Conservation (phyloP, 2,888 invertebrate species). For the Caenorhabditis sinica region DNA sequence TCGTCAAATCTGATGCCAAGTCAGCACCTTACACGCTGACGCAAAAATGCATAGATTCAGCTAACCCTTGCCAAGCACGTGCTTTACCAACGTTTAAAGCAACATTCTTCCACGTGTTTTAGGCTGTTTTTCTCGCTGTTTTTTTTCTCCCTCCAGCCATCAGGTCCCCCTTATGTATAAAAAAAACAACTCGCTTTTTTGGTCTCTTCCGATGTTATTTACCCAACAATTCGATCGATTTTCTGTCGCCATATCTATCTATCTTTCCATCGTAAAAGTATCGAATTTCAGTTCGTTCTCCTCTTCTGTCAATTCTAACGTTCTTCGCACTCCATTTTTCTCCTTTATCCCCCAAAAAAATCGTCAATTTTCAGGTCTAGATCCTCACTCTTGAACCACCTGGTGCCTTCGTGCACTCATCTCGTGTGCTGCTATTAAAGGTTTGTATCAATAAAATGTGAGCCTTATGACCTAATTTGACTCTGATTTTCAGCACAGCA, state of each 20-base stretch:
- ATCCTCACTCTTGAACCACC: slow-evolving; percentile 66
- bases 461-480: neutral
- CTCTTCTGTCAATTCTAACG: neutral
- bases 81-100: neutral
- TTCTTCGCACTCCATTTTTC: neutral
- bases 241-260: slow-evolving; percentile 34
- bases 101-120: slow-evolving; percentile 3
- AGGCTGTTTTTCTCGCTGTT: neutral
- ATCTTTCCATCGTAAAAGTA: slow-evolving; percentile 13
- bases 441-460: neutral
- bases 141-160: neutral
- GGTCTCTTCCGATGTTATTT: slow-evolving; percentile 27
- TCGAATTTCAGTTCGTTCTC: slow-evolving; percentile 46
- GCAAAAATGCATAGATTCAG: too few species aligned
- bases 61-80: neutral
- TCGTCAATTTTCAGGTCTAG: slow-evolving; percentile 50
- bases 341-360: neutral
- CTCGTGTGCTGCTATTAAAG: slow-evolving; percentile 60
- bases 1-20: too few species aligned
- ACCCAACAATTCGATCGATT: slow-evolving; percentile 52
- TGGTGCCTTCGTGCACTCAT: slow-evolving; percentile 63
- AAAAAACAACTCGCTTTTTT: neutral
- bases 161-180: neutral
- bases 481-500: slow-evolving; percentile 47
- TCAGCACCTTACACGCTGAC: too few species aligned